phyloP scores from a whole-genome alignment of 2,888 invertebrate genomes.

The Choristoneura rosaceana region DNA sequence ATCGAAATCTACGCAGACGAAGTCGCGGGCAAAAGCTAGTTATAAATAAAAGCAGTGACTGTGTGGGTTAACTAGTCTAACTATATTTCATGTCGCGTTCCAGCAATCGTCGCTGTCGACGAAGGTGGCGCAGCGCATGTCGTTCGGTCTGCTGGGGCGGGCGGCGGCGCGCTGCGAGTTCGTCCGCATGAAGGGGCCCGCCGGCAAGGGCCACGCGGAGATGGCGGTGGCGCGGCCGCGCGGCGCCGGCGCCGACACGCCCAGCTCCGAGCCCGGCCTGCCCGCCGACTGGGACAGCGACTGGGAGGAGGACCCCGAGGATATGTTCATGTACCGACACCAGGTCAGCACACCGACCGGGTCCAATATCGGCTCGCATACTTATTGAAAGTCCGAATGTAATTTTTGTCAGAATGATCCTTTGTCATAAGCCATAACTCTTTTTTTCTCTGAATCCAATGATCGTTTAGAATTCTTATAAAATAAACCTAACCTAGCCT shows the following conservation, averaged over 20 bases:
- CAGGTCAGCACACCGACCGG: constrained; percentile 86
- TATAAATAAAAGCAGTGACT: no score
- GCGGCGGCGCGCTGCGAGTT: constrained; percentile 96
- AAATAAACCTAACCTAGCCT: no score
- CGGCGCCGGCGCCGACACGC: constrained; percentile 97
- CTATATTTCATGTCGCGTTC: constrained; percentile 46
- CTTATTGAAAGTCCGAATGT: no score
- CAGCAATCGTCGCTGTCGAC: constrained; percentile 96
- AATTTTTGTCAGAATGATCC: no score
- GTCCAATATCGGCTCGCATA: no score
- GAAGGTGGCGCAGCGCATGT: constrained; percentile 98
- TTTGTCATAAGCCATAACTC: no score
- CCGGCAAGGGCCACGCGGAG: constrained; percentile 97
- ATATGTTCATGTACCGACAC: constrained; percentile 92
- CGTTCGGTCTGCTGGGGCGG: constrained; percentile 94
- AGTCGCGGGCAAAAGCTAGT: no score
- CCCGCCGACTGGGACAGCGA: constrained; percentile 95
- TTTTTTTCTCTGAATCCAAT: no score
- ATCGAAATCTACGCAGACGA: no score
- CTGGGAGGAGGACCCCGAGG: constrained; percentile 95
- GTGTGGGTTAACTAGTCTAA: not conserved
- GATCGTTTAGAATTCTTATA: no score
- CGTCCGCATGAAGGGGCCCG: constrained; percentile 99
- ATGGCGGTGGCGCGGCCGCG: constrained; percentile 98
- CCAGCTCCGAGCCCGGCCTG: constrained; percentile 95